Percentiles rank a stretch among this genome's conserved stretches.
Evolutionary conservation across 2,888 invertebrate genomes (phyloP).

Genomic region (Biston betularia): DNA sequence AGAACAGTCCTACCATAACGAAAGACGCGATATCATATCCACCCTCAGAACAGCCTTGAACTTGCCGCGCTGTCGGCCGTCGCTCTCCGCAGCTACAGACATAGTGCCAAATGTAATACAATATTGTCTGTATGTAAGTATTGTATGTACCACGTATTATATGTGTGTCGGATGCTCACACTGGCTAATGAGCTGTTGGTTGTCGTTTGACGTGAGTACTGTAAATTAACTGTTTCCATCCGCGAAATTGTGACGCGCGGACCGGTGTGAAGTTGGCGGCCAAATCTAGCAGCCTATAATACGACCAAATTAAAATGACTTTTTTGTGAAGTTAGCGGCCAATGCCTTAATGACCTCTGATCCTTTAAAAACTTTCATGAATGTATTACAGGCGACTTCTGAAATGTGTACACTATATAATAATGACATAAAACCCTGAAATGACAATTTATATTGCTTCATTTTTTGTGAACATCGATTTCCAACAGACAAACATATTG

Average conservation of each 20-base stretch:
- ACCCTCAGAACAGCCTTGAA: constrained; percentile 58
- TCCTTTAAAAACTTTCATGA: too few relatives aligned
- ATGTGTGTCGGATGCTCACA: neutral
- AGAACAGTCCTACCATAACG: neutral
- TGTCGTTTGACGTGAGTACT: constrained; percentile 8
- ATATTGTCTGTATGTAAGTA: constrained; percentile 43
- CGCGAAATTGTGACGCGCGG: constrained; percentile 3
- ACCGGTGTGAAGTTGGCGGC: too few relatives aligned
- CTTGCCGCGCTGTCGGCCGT: constrained; percentile 53
- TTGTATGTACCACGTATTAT: constrained; percentile 8
- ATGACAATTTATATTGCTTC: too few relatives aligned
- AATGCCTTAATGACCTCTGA: too few relatives aligned
- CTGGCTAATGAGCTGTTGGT: constrained; percentile 22
- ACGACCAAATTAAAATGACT: too few relatives aligned
- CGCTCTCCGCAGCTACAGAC: constrained; percentile 51
- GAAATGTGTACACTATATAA: too few relatives aligned
- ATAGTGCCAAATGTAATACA: constrained; percentile 63
- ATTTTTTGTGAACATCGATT: too few relatives aligned
- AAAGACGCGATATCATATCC: constrained; percentile 8
- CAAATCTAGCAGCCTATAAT: too few relatives aligned
- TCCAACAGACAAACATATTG: too few relatives aligned
- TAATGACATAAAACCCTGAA: too few relatives aligned
- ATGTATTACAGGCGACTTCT: too few relatives aligned
- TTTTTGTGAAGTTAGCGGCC: too few relatives aligned
- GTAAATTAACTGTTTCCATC: constrained; percentile 4